Conservation (phyloP, 37 sponge, comb jelly and placozoan species). For the Amphimedon queenslandica region DNA sequence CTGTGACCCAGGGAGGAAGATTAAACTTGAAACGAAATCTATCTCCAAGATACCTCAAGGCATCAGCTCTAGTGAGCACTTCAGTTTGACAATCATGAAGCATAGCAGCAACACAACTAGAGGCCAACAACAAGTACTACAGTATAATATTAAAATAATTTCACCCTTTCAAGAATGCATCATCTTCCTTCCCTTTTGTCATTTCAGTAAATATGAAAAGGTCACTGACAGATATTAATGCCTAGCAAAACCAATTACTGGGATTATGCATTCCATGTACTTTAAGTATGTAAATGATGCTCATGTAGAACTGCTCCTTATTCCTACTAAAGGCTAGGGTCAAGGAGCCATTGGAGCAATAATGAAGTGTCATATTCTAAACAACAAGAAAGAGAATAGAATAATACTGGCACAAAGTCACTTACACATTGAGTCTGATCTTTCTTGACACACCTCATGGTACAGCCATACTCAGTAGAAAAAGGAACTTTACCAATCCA, state of each 20-base stretch:
- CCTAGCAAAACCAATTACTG: slow-evolving; percentile 27
- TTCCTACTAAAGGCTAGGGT: slow-evolving; percentile 70
- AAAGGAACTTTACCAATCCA: slow-evolving; percentile 83
- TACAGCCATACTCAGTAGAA: slow-evolving; percentile 87
- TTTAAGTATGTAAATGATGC: slow-evolving; percentile 86
- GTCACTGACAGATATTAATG: slow-evolving; percentile 66
- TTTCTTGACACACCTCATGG: slow-evolving; percentile 74
- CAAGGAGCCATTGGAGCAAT: slow-evolving; percentile 84
- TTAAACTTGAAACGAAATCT: slow-evolving; percentile 76
- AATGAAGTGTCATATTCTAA: slow-evolving; percentile 86
- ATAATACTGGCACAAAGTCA: neutral
- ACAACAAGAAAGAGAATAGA: neutral
- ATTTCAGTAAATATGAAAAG: slow-evolving; percentile 68
- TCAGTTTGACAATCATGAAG: slow-evolving; percentile 40
- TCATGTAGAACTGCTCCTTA: slow-evolving; percentile 79
- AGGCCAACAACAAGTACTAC: neutral
- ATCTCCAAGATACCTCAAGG: slow-evolving; percentile 76
- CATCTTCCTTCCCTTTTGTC: slow-evolving; percentile 53
- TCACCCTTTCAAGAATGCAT: slow-evolving; percentile 75
- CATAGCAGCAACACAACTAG: slow-evolving; percentile 73
- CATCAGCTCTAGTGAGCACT: slow-evolving; percentile 31
- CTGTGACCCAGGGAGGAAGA: slow-evolving; percentile 68
- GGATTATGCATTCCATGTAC: slow-evolving; percentile 17
- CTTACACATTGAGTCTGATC: slow-evolving; percentile 72
- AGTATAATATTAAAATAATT: neutral